Conservation (phyloP, 1,140 invertebrate genomes). For the Trachymyrmex septentrionalis region DNA sequence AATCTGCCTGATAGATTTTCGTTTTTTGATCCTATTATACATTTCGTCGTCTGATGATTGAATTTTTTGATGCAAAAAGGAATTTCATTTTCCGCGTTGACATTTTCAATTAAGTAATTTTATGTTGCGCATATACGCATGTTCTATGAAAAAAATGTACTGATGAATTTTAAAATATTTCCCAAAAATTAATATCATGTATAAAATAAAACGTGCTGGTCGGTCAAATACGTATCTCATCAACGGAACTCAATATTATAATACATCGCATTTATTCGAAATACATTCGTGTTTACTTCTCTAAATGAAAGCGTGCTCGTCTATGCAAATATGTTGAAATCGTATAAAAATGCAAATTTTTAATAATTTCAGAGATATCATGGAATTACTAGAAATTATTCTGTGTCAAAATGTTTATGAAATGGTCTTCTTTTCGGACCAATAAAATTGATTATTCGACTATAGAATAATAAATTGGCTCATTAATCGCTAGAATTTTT, state of each 20-base stretch:
- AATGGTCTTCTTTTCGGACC: background rate
- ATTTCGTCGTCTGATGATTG: conserved; percentile 15
- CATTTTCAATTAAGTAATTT: conserved; percentile 18
- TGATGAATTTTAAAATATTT: background rate
- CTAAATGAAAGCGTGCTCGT: conserved; percentile 1
- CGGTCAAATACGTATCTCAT: conserved; percentile 4
- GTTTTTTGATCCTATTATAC: conserved; percentile 16
- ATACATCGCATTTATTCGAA: conserved; percentile 4
- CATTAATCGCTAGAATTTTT: background rate
- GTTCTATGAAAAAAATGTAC: background rate
- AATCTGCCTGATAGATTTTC: conserved; percentile 32
- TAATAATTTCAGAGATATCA: background rate
- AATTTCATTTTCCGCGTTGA: background rate
- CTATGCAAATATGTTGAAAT: conserved; percentile 6
- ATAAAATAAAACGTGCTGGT: background rate
- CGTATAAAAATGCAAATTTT: conserved; percentile 34
- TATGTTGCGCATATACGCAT: background rate
- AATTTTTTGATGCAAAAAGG: conserved; percentile 25
- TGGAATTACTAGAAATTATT: conserved; percentile 9
- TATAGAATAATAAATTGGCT: background rate
- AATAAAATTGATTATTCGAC: conserved; percentile 17
- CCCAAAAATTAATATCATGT: background rate
- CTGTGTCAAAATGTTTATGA: background rate
- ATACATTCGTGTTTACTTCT: conserved; percentile 1
- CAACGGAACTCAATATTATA: conserved; percentile 9